These are phyloP conservation scores for Synanthedon myopaeformis DNA, from an alignment of 2,888 invertebrate species.

Conservation along the genomic window DNA sequence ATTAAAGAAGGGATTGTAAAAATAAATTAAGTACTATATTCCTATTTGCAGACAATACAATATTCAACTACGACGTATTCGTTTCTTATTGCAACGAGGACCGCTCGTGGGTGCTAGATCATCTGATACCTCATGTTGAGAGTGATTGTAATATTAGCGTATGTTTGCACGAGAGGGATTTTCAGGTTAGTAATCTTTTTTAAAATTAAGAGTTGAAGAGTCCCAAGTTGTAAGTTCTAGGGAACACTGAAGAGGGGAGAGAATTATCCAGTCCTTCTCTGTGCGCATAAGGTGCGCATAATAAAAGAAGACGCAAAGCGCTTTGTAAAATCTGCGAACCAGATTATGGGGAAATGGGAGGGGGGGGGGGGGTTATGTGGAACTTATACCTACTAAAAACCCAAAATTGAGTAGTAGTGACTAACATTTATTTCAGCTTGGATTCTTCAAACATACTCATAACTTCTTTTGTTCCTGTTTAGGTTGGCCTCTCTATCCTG, in stretches of 20 bases:
- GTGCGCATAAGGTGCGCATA: too few species aligned
- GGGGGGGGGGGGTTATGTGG: too few species aligned
- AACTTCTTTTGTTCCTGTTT: slow-evolving; percentile 6
- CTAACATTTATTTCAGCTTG: not conserved
- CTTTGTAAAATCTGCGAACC: too few species aligned
- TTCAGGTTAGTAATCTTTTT: slow-evolving; percentile 53
- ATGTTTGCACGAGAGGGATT: slow-evolving; percentile 79
- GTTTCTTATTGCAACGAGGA: slow-evolving; percentile 77
- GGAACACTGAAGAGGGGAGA: not conserved
- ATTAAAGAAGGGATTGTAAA: too few species aligned
- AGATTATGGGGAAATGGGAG: too few species aligned
- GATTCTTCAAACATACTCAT: not conserved
- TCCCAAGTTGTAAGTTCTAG: too few species aligned
- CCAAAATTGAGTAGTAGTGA: too few species aligned
- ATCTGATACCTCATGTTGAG: slow-evolving; percentile 74
- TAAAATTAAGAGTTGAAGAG: too few species aligned
- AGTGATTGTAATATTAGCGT: slow-evolving; percentile 67
- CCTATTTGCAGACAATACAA: slow-evolving; percentile 28
- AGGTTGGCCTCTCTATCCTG: slow-evolving; percentile 76
- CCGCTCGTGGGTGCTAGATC: slow-evolving; percentile 72
- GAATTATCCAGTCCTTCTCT: too few species aligned
- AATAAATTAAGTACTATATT: too few species aligned
- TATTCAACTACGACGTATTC: slow-evolving; percentile 74
- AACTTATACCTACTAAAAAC: too few species aligned
- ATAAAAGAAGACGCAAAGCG: too few species aligned